Base-by-base conservation (phyloP, 2,797 vertebrate species). In the Acanthornis magna region DNA sequence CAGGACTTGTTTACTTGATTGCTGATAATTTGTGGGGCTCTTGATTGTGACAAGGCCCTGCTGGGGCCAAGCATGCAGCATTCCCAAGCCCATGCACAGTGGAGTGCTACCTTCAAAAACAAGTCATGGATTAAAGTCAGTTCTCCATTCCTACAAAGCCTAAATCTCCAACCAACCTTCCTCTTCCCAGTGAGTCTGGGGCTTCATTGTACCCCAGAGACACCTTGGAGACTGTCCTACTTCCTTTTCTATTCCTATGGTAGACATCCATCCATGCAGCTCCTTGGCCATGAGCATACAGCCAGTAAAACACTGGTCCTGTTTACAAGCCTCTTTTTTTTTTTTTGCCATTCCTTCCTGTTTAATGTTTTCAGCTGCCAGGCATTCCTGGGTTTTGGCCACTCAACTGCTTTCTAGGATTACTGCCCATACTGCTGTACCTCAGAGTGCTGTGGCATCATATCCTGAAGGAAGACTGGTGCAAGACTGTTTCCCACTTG, bases 401-500 rank as follows among this genome's bases (percentile, higher is more conserved):
- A 2, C 43, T 85, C 47, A 47, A 29, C 57, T 85, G 30, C 18
- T 93, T 94, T 95, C 45, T 53, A 87, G 78, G 45, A 43, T 27
- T 50, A 47, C 43, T 90, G 55, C 57, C 74, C 14, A 5, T 45
- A 20, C 14, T 72, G 30, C 47, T 83, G 10, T 68, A 78, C 29
- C 58, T 78, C 5, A 3, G 16, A 73, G 51, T 6, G 14, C 7
- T n/a, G 27, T 57, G 68, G 58, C 85, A 80, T 85, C 81, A 62
- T 48, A 89, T 78, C 93, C 62, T 78, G 65, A 62, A 88, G 72
- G 61, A 82, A 85, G 30, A 66, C 45, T 43, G 36, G 23, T 85
- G 65, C 36, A 80, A 72, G 62, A 36, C 23, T 43, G 50, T 45
- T 94, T 94, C 85, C 65, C 61, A 47, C 80, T 62, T 84, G 87